These are phyloP conservation scores for Oryctes rhinoceros DNA, from an alignment of 1,140 invertebrate genomes.

Conservation along the genomic window DNA sequence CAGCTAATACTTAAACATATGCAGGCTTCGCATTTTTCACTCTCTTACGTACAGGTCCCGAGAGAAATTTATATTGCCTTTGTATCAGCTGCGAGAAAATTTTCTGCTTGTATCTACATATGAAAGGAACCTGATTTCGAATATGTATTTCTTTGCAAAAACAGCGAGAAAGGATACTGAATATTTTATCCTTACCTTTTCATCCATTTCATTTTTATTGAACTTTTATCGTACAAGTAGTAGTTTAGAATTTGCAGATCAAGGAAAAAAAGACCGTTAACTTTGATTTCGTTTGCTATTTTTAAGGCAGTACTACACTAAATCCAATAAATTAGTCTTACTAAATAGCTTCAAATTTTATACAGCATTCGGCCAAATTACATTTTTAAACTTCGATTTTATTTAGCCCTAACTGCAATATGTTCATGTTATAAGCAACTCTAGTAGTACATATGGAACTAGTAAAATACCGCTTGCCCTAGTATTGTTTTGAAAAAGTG, in stretches of 20 bases:
- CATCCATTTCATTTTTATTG: not conserved
- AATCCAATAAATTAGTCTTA: too few species aligned
- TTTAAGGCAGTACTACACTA: too few species aligned
- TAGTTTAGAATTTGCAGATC: not conserved
- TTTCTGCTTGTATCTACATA: slow-evolving; percentile 22
- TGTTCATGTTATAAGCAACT: too few species aligned
- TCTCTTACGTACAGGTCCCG: not conserved
- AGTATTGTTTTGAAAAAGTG: too few species aligned
- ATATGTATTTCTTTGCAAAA: not conserved
- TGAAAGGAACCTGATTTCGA: not conserved
- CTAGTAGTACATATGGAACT: too few species aligned
- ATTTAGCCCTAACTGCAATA: too few species aligned
- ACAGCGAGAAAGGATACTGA: not conserved
- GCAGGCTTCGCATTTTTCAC: not conserved
- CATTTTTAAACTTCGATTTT: too few species aligned
- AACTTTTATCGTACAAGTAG: not conserved
- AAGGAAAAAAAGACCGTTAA: not conserved
- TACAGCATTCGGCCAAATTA: too few species aligned
- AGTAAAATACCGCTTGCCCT: too few species aligned
- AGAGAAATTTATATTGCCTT: slow-evolving; percentile 9
- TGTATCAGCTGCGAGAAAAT: not conserved
- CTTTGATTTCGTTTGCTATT: too few species aligned
- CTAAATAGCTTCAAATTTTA: too few species aligned
- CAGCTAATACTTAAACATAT: too few species aligned
- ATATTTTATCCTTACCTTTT: not conserved